These are phyloP conservation scores for Anniella stebbinsi DNA, from an alignment of 2,797 vertebrate species.

Conservation along the genomic window DNA sequence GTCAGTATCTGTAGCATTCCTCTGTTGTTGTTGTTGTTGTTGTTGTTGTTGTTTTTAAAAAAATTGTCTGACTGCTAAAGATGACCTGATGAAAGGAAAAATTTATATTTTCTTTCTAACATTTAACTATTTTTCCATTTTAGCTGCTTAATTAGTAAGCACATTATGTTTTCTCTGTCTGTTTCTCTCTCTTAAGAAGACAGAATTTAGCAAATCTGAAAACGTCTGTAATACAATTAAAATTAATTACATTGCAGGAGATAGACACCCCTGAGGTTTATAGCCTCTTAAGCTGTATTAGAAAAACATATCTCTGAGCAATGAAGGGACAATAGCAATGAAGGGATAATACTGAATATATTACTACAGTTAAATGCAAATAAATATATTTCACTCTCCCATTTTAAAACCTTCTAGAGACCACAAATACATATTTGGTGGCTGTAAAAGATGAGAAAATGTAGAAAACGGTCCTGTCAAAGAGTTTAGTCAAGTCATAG, in stretches of 20 bases:
- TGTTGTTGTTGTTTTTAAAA: conserved; percentile 55
- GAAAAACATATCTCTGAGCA: conserved; percentile 47
- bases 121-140: conserved; percentile 56
- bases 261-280: conserved; percentile 71
- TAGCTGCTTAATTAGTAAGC: conserved; percentile 67
- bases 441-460: conserved; percentile 64
- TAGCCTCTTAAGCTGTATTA: conserved; percentile 55
- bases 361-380: conserved; percentile 58
- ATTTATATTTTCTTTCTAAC: conserved; percentile 55
- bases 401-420: conserved; percentile 52
- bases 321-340: conserved; percentile 37
- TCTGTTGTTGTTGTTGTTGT: conserved; percentile 45
- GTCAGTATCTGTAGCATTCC: conserved; percentile 70
- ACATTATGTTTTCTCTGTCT: conserved; percentile 61
- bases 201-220: conserved; percentile 70
- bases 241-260: conserved; percentile 73
- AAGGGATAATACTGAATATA: conserved; percentile 13
- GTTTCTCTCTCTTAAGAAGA: conserved; percentile 67
- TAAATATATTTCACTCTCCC: conserved; percentile 61
- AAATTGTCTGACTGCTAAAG: conserved; percentile 56
- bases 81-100: conserved; percentile 19
- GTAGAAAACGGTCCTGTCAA: conserved; percentile 57
- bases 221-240: conserved; percentile 75
- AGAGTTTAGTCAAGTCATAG: conserved; percentile 65
- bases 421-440: neutral